Conservation (phyloP, 2,888 invertebrate genomes). For the Tenodera sinensis region DNA sequence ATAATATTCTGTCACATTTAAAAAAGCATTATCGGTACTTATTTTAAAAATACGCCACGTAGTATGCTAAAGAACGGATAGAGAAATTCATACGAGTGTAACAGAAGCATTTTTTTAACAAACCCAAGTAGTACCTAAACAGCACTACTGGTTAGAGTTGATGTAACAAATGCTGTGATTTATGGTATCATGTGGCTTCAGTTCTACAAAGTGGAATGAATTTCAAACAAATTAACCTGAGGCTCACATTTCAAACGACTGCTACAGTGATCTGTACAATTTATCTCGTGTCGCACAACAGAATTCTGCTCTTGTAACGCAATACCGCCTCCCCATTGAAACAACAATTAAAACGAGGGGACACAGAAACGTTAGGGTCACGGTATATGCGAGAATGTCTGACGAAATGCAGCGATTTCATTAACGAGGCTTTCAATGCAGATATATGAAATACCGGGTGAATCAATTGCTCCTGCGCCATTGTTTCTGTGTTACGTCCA, state of each 20-base stretch:
- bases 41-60: too few species aligned
- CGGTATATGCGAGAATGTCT: neutral
- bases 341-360: neutral
- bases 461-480: neutral
- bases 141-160: neutral
- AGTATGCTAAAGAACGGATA: too few species aligned
- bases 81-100: too few species aligned
- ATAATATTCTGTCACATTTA: too few species aligned
- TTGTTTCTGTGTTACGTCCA: too few species aligned
- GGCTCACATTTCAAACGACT: neutral
- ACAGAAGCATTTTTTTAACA: too few species aligned
- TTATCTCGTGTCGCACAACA: neutral
- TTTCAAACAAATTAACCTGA: neutral
- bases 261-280: neutral
- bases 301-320: neutral
- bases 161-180: neutral
- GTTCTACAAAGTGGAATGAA: neutral
- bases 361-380: neutral
- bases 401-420: neutral
- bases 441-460: neutral
- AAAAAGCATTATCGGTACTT: too few species aligned
- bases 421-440: neutral
- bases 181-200: neutral
- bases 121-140: too few species aligned
- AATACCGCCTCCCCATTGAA: neutral